These are phyloP conservation scores for Hemibagrus wyckioides DNA, from an alignment of 2,113 vertebrate genomes.

Conservation along the genomic window DNA sequence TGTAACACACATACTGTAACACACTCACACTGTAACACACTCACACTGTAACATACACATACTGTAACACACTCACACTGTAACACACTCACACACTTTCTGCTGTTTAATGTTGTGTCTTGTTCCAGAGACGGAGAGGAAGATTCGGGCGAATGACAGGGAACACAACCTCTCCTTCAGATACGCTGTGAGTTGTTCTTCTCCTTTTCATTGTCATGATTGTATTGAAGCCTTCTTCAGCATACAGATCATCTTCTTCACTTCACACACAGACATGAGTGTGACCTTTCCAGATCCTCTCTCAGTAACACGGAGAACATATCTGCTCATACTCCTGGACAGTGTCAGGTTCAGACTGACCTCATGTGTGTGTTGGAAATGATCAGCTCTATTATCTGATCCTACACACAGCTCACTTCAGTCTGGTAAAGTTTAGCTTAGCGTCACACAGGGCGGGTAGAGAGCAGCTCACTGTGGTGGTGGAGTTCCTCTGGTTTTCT, in stretches of 20 bases:
- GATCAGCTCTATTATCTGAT: neutral
- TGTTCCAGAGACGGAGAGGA: conserved; percentile 81
- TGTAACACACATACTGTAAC: neutral
- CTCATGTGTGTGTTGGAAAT: no score
- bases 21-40: neutral
- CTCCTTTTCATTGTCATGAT: no score
- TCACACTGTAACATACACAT: neutral
- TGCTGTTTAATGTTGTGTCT: neutral
- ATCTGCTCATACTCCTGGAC: no score
- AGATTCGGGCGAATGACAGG: conserved; percentile 85
- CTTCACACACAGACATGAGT: neutral
- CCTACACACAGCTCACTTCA: neutral
- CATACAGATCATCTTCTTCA: no score
- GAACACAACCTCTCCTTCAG: conserved; percentile 83
- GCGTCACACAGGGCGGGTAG: neutral
- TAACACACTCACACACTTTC: neutral
- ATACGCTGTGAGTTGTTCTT: conserved; percentile 83
- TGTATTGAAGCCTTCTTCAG: neutral
- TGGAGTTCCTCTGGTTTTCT: neutral
- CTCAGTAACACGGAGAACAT: neutral
- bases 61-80: neutral
- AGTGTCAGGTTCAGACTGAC: no score
- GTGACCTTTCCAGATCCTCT: neutral
- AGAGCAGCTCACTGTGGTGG: no score
- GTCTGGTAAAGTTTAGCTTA: neutral